phyloP scores from a whole-genome alignment of 2,113 vertebrate species.

The Gymnocephalus cernua region DNA sequence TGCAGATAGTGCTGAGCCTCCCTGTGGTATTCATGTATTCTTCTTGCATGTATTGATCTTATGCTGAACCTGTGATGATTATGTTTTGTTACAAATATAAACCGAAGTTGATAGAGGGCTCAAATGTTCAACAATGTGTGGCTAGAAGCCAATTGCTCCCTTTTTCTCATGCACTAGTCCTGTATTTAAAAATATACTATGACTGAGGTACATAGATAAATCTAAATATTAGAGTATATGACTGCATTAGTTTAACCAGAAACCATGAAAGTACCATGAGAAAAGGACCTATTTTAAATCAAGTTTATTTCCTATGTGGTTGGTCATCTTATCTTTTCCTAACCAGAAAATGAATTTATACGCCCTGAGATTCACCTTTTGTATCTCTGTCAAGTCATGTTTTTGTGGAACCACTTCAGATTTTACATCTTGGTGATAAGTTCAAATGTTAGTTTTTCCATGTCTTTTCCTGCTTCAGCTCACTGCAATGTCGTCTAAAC shows the following conservation, averaged over 20 bases:
- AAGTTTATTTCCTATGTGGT: background rate
- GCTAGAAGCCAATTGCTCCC: background rate
- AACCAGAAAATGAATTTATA: background rate
- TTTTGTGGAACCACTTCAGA: conserved; percentile 19
- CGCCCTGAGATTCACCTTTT: conserved; percentile 2
- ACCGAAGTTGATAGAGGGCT: background rate
- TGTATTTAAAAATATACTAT: background rate
- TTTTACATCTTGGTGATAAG: conserved; percentile 41
- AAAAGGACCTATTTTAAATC: background rate
- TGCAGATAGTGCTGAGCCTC: conserved; percentile 6
- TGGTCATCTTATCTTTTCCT: background rate
- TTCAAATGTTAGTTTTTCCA: conserved; percentile 63
- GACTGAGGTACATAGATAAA: background rate
- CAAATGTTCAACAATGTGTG: background rate
- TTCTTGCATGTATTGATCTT: conserved; percentile 5
- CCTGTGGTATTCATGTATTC: background rate
- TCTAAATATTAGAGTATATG: background rate
- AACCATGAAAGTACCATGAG: background rate
- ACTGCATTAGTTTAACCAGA: conserved; percentile 13
- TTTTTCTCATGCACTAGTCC: background rate
- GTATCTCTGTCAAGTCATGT: background rate
- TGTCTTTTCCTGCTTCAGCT: conserved; percentile 17
- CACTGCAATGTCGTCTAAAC: background rate
- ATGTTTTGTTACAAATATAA: background rate
- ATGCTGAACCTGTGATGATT: background rate